Percentiles rank a stretch among this genome's conserved stretches.
Evolutionary conservation across 1,140 invertebrate genomes (phyloP).

Genomic region (Tachypleus tridentatus): DNA sequence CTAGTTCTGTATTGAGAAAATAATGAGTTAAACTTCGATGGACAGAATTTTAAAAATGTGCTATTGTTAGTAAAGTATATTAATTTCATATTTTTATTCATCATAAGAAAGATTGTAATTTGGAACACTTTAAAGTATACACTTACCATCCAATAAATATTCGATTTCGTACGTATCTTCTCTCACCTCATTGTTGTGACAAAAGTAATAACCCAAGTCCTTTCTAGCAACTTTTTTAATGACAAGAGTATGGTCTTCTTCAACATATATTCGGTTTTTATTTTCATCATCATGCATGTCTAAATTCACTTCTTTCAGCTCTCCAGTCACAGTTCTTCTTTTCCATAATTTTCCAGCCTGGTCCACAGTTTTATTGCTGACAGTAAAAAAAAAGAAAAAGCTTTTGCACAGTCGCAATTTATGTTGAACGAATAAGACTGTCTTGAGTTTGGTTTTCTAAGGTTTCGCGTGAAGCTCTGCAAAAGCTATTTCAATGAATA

Average conservation of each 20-base stretch:
- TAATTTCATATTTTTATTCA: too few relatives aligned
- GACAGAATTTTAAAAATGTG: background rate
- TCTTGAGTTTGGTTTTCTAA: too few relatives aligned
- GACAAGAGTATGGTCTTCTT: constrained; percentile 7
- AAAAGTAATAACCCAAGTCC: constrained; percentile 15
- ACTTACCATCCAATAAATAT: constrained; percentile 12
- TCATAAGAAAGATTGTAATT: background rate
- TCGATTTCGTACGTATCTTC: constrained; percentile 4
- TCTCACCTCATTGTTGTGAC: constrained; percentile 4
- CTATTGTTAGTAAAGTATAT: background rate
- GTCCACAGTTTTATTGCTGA: constrained; percentile 1
- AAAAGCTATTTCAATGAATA: too few relatives aligned
- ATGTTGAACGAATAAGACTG: too few relatives aligned
- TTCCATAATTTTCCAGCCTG: constrained; percentile 7
- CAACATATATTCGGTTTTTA: constrained; percentile 9
- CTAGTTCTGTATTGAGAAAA: background rate
- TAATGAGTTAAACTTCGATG: background rate
- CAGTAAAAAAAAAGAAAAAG: background rate
- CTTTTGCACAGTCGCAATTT: too few relatives aligned
- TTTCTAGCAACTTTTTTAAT: constrained; percentile 3
- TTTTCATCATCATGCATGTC: constrained; percentile 16
- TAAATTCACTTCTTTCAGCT: constrained; percentile 2
- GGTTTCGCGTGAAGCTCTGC: too few relatives aligned
- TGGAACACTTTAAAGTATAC: background rate
- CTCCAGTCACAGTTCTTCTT: constrained; percentile 1